These are phyloP conservation scores for Paragorgia papillata DNA, from an alignment of 92 coral and sea anemone genomes.

Conservation along the genomic window DNA sequence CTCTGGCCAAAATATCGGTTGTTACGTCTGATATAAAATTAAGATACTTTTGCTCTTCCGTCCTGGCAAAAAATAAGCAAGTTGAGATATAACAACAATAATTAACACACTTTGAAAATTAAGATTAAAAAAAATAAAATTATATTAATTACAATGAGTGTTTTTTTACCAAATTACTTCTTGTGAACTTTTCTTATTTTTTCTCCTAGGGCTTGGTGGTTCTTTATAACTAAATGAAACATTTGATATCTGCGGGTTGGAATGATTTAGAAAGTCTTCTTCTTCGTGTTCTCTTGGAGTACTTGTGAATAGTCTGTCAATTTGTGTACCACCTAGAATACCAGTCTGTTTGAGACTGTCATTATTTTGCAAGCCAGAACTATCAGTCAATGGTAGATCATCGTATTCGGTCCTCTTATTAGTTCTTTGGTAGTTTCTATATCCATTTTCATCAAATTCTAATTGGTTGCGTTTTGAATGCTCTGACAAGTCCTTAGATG, in stretches of 20 bases:
- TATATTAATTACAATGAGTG: too few relatives aligned
- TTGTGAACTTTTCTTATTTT: constrained; percentile 41
- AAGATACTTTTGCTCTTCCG: constrained; percentile 79
- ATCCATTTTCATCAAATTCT: too few relatives aligned
- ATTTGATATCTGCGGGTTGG: constrained; percentile 21
- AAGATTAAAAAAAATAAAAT: too few relatives aligned
- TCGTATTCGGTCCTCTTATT: too few relatives aligned
- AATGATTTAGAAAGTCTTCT: constrained; percentile 18
- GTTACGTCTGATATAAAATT: constrained; percentile 86
- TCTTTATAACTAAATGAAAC: constrained; percentile 34
- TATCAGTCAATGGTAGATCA: neutral
- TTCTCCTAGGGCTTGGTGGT: constrained; percentile 47
- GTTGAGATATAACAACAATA: too few relatives aligned
- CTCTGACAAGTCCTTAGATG: too few relatives aligned
- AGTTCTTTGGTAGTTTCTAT: too few relatives aligned
- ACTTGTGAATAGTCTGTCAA: constrained; percentile 20
- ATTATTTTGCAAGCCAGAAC: neutral
- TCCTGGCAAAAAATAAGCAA: constrained; percentile 48
- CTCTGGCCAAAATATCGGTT: constrained; percentile 76
- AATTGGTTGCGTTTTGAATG: too few relatives aligned
- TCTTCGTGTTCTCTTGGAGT: constrained; percentile 12
- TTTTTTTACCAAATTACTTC: constrained; percentile 7
- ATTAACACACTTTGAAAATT: too few relatives aligned
- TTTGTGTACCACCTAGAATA: neutral
- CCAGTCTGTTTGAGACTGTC: neutral